Percentiles rank a stretch among this genome's conserved stretches.
These are phyloP conservation scores for Trematocara variabile DNA, from an alignment of 2,113 vertebrate species.

Conservation along the genomic window DNA sequence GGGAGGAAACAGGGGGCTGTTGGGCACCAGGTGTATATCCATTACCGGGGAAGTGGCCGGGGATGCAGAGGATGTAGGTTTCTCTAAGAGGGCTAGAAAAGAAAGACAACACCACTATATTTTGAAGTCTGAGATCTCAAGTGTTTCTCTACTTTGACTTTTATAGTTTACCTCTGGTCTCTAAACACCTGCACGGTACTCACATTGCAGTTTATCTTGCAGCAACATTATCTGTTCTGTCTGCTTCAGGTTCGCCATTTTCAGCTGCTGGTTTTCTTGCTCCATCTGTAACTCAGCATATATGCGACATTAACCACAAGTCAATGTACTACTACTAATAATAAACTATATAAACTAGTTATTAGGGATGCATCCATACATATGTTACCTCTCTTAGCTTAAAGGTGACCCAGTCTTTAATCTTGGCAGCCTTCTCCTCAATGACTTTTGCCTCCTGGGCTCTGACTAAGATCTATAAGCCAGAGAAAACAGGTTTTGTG, in stretches of 20 bases:
- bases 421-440: conserved; percentile 94
- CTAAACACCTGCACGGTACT: background rate
- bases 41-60: conserved; percentile 45
- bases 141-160: background rate
- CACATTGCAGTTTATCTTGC: conserved; percentile 85
- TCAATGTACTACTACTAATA: background rate
- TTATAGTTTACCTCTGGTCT: background rate
- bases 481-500: conserved; percentile 17
- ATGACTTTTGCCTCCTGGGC: conserved; percentile 89
- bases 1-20: conserved; percentile 61
- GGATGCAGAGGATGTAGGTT: conserved; percentile 43
- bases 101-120: background rate
- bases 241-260: conserved; percentile 81
- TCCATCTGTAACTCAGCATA: conserved; percentile 79
- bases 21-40: conserved; percentile 66
- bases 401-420: conserved; percentile 94
- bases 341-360: background rate
- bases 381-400: conserved; percentile 85
- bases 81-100: conserved; percentile 65
- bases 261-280: conserved; percentile 87
- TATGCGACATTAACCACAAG: background rate
- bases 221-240: conserved; percentile 81
- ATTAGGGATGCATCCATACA: background rate
- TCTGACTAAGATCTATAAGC: conserved; percentile 81
- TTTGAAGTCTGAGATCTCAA: background rate